These are phyloP conservation scores for Hypselothyrea guttata DNA, from an alignment of 2,888 invertebrate genomes.

Conservation along the genomic window DNA sequence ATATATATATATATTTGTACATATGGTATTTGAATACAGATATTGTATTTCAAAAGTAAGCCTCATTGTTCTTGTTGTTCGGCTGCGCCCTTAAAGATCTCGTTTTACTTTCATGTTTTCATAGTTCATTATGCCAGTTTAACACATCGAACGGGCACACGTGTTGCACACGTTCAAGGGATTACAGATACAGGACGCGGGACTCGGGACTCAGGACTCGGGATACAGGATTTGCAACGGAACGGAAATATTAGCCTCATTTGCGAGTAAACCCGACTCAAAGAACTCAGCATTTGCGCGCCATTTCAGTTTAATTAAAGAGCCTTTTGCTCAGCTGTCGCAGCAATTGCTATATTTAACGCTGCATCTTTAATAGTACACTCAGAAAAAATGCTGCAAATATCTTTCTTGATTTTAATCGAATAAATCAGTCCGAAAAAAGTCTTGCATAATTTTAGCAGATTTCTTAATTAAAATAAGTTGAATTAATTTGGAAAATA, in stretches of 20 bases:
- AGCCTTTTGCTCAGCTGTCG: conserved; percentile 25
- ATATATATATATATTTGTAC: conserved; percentile 33
- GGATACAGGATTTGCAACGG: conserved; percentile 39
- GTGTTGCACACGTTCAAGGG: conserved; percentile 59
- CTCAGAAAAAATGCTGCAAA: too few relatives aligned
- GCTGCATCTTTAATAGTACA: conserved; percentile 3
- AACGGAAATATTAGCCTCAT: conserved; percentile 51
- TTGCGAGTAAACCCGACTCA: conserved; percentile 9
- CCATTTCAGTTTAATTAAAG: conserved; percentile 46
- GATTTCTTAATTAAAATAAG: too few relatives aligned
- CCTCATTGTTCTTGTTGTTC: neutral
- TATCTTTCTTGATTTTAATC: too few relatives aligned
- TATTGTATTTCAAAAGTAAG: conserved; percentile 45
- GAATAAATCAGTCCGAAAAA: too few relatives aligned
- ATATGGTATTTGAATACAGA: conserved; percentile 29
- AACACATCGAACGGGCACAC: conserved; percentile 55
- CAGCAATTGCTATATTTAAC: conserved; percentile 3
- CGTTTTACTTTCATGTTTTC: conserved; percentile 54
- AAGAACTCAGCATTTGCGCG: neutral
- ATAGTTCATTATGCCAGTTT: conserved; percentile 56
- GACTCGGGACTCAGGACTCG: neutral
- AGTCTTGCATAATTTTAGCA: too few relatives aligned
- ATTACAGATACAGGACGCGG: conserved; percentile 23
- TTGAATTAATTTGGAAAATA: too few relatives aligned
- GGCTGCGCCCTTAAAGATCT: conserved; percentile 38